Base-by-base conservation (phyloP, 1,140 invertebrate species). In the Drosophila bifasciata region DNA sequence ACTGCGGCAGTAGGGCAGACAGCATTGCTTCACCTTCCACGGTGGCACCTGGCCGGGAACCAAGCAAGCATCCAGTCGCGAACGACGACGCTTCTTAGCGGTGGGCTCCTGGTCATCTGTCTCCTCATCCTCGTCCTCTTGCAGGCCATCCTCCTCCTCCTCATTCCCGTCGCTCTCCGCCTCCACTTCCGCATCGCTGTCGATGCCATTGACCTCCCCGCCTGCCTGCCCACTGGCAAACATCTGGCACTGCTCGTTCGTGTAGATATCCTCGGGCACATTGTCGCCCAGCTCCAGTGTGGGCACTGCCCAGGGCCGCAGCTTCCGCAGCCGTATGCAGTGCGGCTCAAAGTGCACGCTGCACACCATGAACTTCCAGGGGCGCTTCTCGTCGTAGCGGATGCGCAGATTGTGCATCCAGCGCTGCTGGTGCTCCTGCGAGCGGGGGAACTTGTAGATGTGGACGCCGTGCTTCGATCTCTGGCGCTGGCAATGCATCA, bases 351-450 rank as follows among this genome's bases (percentile, higher is more conserved):
- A 89, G 16, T 89, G 84, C 1, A 74, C 85, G 56, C 84, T 89
- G 39, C 84, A 89, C 6, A 89, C 84, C 71, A 89, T 79, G 3
- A 70, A 89, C 41, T 89, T 89, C 84, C 84, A 88, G 5, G 85
- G 84, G 0, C 76, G 58, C 5, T 62, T 57, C 32, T 85, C 85
- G 19, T 88, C 85, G 48, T 85, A 89, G 8, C 52, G 49, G 7
- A 89, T 89, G 8, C 76, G 60, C 9, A 89, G 52, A 46, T 89
- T 89, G 52, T 89, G 84, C 76, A 74, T 77, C 84, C 84, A 89
- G 5, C 64, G 84, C 15, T 84, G 62, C 45, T 84, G 84, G n/a
- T 79, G 60, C 8, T 45, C 62, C 9, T 19, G 49, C 8, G 84
- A 74, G 9, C 66, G 66, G 15, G 84, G 84, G 23, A 89, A 89